phyloP scores from a whole-genome alignment of 1,140 invertebrate genomes.

The Pachypeltis micranthus region DNA sequence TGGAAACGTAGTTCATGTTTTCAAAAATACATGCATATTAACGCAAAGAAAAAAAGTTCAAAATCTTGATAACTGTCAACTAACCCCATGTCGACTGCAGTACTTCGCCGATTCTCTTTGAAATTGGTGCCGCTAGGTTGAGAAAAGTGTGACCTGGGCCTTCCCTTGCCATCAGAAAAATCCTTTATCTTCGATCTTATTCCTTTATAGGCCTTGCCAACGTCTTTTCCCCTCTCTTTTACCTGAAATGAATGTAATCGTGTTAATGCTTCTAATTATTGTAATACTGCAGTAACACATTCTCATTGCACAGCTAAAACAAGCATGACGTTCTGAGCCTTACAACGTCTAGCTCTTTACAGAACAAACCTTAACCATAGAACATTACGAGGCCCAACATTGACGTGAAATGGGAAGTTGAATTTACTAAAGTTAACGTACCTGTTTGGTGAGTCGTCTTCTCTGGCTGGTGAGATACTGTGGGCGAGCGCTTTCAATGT shows the following conservation, averaged over 20 bases:
- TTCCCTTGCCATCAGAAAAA: conserved; percentile 36
- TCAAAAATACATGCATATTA: not conserved
- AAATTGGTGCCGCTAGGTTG: conserved; percentile 16
- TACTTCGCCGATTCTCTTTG: conserved; percentile 20
- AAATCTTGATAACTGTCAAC: not conserved
- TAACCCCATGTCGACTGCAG: conserved; percentile 14
- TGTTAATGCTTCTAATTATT: no score
- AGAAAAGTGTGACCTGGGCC: conserved; percentile 55
- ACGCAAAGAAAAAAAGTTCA: conserved; percentile 11
- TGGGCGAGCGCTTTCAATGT: no score
- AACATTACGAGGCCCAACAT: no score
- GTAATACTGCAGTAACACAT: no score
- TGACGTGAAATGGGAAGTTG: no score
- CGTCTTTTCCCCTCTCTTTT: conserved; percentile 60
- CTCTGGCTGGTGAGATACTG: no score
- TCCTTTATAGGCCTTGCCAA: conserved; percentile 61
- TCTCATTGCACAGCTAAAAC: no score
- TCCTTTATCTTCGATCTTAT: conserved; percentile 50
- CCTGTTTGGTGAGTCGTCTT: no score
- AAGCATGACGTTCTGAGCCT: no score
- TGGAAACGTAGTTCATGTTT: conserved; percentile 7
- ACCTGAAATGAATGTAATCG: conserved; percentile 44
- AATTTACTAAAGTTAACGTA: no score
- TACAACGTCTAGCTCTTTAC: no score
- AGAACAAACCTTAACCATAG: no score